A percentile compares a stretch with the other conserved stretches of the same genome.
Evolutionary conservation across 2,113 vertebrate species (phyloP).

Genomic region (Oceanites oceanicus): DNA sequence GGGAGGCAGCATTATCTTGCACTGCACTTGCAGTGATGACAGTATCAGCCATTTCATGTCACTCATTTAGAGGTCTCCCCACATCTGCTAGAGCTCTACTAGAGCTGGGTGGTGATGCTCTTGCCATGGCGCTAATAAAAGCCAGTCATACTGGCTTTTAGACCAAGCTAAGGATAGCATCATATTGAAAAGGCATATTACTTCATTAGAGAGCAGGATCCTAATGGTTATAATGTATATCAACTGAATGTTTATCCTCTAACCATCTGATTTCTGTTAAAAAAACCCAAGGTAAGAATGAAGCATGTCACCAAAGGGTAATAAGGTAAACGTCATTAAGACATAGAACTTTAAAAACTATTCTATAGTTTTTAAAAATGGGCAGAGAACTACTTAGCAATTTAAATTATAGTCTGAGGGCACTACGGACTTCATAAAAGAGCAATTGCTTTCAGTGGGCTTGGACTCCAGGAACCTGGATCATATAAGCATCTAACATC

Average conservation of each 20-base stretch:
- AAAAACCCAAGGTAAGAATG: background rate
- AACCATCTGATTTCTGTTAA: background rate
- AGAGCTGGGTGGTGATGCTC: background rate
- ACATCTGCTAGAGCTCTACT: background rate
- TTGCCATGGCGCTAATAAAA: background rate
- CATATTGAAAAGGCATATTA: background rate
- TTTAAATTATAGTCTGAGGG: background rate
- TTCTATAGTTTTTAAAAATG: background rate
- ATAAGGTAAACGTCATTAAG: background rate
- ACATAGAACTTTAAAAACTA: background rate
- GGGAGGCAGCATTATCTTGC: fast-evolving
- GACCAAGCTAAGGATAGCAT: background rate
- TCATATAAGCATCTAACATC: background rate
- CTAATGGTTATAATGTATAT: background rate
- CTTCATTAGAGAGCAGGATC: background rate
- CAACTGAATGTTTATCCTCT: background rate
- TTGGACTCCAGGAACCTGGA: background rate
- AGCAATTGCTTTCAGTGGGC: background rate
- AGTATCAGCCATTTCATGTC: background rate
- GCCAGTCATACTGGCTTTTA: background rate
- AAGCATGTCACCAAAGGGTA: background rate
- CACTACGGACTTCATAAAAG: background rate
- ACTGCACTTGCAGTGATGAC: background rate
- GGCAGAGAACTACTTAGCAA: background rate
- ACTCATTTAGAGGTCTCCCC: background rate